phyloP scores from a whole-genome alignment of 2,888 invertebrate species.

The Machimus atricapillus region DNA sequence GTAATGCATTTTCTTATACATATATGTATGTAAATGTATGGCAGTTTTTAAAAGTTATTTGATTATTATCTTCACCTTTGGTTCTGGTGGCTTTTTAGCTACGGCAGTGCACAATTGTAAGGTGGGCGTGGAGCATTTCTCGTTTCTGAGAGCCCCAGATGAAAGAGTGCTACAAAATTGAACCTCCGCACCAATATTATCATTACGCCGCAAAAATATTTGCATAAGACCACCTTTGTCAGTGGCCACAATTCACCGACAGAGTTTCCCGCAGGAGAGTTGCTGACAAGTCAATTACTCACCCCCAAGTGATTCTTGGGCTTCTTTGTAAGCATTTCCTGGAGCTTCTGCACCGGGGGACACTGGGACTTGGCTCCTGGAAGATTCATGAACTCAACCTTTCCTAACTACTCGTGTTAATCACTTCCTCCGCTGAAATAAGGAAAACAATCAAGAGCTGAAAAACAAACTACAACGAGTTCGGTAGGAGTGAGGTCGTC shows the following conservation, averaged over 20 bases:
- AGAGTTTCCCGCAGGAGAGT: background rate
- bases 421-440: slow-evolving; percentile 42
- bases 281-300: slow-evolving; percentile 32
- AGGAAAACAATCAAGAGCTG: slow-evolving; percentile 46
- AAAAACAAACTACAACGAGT: slow-evolving; percentile 45
- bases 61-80: background rate
- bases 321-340: background rate
- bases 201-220: background rate
- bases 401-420: slow-evolving; percentile 42
- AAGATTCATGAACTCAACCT: slow-evolving; percentile 28
- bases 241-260: background rate
- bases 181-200: background rate
- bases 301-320: background rate
- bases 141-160: background rate
- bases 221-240: background rate
- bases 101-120: background rate
- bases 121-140: too few species aligned
- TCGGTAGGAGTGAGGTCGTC: background rate
- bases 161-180: background rate
- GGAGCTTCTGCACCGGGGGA: slow-evolving; percentile 1
- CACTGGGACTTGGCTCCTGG: background rate
- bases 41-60: too few species aligned
- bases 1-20: too few species aligned
- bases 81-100: background rate
- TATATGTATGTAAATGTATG: too few species aligned